Evolutionary conservation across 2,113 vertebrate genomes (phyloP).

Genomic region (Dendrocopos noguchii): DNA sequence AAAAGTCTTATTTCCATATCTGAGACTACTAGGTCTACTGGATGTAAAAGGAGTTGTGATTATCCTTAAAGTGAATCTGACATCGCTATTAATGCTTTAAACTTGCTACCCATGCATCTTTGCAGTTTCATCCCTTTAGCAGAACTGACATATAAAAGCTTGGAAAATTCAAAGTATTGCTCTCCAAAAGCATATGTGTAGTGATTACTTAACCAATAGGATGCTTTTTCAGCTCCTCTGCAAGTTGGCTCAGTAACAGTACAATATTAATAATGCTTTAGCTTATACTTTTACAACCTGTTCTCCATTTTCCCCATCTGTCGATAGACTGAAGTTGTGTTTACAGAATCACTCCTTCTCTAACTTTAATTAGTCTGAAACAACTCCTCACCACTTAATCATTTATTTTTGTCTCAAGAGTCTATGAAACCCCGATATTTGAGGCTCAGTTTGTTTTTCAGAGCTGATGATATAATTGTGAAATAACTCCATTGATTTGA

Average conservation of each 20-base stretch:
- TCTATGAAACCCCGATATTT: background rate
- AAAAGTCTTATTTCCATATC: constrained; percentile 62
- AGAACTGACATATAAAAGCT: constrained; percentile 53
- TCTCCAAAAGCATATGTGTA: constrained; percentile 55
- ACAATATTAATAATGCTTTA: constrained; percentile 59
- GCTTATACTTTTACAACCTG: constrained; percentile 63
- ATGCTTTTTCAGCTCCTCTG: constrained; percentile 27
- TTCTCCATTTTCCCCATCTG: constrained; percentile 52
- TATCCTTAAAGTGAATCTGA: constrained; percentile 57
- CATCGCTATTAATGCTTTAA: constrained; percentile 51
- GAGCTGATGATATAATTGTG: background rate
- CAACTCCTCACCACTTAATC: background rate
- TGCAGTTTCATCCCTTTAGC: constrained; percentile 61
- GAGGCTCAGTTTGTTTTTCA: background rate
- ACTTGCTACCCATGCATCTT: constrained; percentile 52
- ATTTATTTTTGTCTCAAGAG: background rate
- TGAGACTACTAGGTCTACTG: constrained; percentile 31
- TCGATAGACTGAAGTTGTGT: constrained; percentile 28
- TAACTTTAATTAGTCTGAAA: background rate
- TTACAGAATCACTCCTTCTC: constrained; percentile 42
- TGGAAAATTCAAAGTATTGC: constrained; percentile 55
- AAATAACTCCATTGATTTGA: background rate
- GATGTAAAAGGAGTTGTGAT: constrained; percentile 44
- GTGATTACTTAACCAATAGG: constrained; percentile 59
- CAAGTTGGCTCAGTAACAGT: constrained; percentile 52